Evolutionary conservation across 1,140 invertebrate genomes (phyloP).

Genomic region (Drosophila sulfurigaster): DNA sequence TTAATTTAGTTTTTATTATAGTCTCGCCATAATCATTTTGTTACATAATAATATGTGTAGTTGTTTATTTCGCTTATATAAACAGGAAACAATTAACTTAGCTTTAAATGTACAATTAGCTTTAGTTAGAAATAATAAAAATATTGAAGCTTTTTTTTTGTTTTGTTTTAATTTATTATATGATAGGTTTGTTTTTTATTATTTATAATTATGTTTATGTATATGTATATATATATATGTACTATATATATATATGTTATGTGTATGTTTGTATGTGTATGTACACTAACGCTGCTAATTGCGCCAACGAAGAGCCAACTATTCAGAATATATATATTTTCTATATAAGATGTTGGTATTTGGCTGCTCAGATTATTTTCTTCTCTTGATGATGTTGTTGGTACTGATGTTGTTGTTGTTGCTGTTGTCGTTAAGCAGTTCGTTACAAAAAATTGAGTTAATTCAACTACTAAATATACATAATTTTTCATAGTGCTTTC

Average conservation of each 20-base stretch:
- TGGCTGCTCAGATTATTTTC: constrained; percentile 47
- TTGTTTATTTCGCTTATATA: constrained; percentile 76
- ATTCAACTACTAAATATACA: constrained; percentile 75
- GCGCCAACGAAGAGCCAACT: constrained; percentile 50
- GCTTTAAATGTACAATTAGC: constrained; percentile 72
- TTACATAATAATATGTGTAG: constrained; percentile 51
- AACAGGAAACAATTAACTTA: constrained; percentile 82
- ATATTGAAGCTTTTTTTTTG: constrained; percentile 76
- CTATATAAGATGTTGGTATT: constrained; percentile 62
- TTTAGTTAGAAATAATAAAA: constrained; percentile 81
- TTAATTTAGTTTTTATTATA: constrained; percentile 62
- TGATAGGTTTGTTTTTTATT: constrained; percentile 45
- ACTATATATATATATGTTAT: constrained; percentile 30
- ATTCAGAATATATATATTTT: constrained; percentile 58
- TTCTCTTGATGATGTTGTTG: neutral
- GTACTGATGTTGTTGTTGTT: constrained; percentile 7
- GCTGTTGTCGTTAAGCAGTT: constrained; percentile 29
- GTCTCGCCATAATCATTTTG: constrained; percentile 56
- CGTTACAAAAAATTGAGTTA: constrained; percentile 69
- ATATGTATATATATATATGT: constrained; percentile 47
- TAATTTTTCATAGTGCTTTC: constrained; percentile 59
- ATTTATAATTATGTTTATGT: constrained; percentile 57
- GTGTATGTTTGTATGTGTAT: constrained; percentile 56
- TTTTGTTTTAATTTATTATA: constrained; percentile 68
- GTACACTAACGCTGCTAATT: constrained; percentile 62